Conservation (phyloP, 2,113 vertebrate species). For the Tetraodon nigroviridis region DNA sequence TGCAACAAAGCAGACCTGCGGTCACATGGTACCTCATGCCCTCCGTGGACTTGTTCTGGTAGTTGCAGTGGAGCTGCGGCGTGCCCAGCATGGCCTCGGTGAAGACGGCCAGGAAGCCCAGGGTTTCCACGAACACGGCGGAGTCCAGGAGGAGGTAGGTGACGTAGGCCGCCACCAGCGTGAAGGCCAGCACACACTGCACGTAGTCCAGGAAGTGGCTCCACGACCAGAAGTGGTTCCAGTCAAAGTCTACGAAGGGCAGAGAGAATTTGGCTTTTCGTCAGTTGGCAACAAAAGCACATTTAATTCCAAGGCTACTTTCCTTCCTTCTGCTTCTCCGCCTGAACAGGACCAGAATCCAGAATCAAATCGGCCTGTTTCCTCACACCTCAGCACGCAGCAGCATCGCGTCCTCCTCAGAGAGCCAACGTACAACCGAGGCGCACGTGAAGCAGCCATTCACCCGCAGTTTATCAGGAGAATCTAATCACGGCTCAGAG, state of each 20-base stretch:
- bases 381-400: too few species aligned
- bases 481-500: too few species aligned
- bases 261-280: conserved; percentile 10
- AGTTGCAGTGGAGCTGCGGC: conserved; percentile 92
- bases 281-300: background rate
- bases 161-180: conserved; percentile 81
- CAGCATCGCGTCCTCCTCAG: too few species aligned
- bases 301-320: background rate
- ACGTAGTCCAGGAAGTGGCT: conserved; percentile 90
- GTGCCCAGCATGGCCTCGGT: conserved; percentile 91
- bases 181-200: conserved; percentile 90
- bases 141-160: conserved; percentile 95
- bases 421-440: too few species aligned
- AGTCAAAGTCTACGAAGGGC: conserved; percentile 82
- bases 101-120: conserved; percentile 94
- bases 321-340: too few species aligned
- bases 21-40: conserved; percentile 85
- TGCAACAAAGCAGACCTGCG: background rate
- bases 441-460: too few species aligned
- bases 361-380: too few species aligned
- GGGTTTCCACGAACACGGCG: conserved; percentile 82
- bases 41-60: conserved; percentile 89
- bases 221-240: conserved; percentile 93
- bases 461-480: too few species aligned
- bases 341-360: too few species aligned